These are phyloP conservation scores for Onychostoma macrolepis DNA, from an alignment of 2,113 vertebrate species.

Conservation along the genomic window DNA sequence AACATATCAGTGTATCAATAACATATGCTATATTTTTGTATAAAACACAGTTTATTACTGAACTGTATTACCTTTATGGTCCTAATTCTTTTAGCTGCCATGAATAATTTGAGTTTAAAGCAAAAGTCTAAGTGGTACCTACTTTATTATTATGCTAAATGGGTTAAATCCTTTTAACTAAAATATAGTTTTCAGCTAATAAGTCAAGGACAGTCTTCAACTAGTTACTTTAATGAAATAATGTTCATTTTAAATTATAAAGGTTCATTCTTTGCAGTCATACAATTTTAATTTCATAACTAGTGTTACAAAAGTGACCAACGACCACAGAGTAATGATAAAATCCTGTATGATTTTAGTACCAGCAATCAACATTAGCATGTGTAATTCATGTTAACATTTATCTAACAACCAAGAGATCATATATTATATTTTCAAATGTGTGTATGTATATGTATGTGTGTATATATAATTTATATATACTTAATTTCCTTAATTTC, in stretches of 20 bases:
- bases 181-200: conserved; percentile 18
- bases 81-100: neutral
- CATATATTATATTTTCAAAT: no score
- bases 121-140: conserved; percentile 31
- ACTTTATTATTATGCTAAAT: conserved; percentile 18
- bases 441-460: no score
- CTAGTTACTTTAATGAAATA: conserved; percentile 13
- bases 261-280: conserved; percentile 2
- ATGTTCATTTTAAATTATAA: conserved; percentile 16
- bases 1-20: no score
- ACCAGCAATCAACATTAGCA: neutral
- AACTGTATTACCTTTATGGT: neutral
- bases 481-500: no score
- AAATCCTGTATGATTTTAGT: neutral
- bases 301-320: neutral
- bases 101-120: conserved; percentile 9
- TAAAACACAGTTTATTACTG: neutral
- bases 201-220: neutral
- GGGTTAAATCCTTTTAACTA: neutral
- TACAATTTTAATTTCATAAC: conserved; percentile 26
- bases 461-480: no score
- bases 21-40: neutral
- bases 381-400: neutral
- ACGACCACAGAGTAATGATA: neutral
- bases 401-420: neutral